Evolutionary conservation across 2,888 invertebrate species (phyloP).

Genomic region (Tortrix viridana): DNA sequence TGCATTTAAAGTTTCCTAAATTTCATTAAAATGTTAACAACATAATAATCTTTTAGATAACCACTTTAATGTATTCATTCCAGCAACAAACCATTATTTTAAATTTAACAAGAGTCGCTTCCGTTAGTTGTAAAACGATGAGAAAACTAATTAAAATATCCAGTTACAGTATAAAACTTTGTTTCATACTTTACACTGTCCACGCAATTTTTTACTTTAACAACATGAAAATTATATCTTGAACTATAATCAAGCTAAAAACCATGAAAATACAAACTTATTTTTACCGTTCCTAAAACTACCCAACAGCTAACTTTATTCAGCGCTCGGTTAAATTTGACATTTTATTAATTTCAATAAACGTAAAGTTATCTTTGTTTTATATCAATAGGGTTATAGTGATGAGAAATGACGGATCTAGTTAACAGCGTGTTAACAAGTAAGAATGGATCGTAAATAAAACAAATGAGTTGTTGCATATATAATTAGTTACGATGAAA

Average conservation of each 20-base stretch:
- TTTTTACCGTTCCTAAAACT: not conserved
- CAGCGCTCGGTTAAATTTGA: not conserved
- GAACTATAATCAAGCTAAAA: constrained; percentile 14
- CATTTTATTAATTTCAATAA: not conserved
- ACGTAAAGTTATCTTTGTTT: constrained; percentile 6
- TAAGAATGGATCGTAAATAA: constrained; percentile 54
- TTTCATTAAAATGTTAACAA: constrained; percentile 26
- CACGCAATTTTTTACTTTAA: constrained; percentile 26
- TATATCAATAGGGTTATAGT: constrained; percentile 42
- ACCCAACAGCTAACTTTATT: not conserved
- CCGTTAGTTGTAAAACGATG: constrained; percentile 44
- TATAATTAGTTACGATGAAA: constrained; percentile 48
- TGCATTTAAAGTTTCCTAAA: constrained; percentile 18
- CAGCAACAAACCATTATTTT: constrained; percentile 42
- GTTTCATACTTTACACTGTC: constrained; percentile 14
- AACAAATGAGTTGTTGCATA: constrained; percentile 49
- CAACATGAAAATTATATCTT: constrained; percentile 23
- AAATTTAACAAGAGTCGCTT: constrained; percentile 43
- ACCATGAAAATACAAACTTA: constrained; percentile 7
- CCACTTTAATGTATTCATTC: constrained; percentile 31
- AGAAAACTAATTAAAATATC: constrained; percentile 48
- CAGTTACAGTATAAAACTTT: constrained; percentile 41
- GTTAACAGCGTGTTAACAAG: constrained; percentile 52
- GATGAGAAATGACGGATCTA: constrained; percentile 48
- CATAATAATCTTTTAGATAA: constrained; percentile 28